Evolutionary conservation across 2,888 invertebrate species (phyloP), one percentile per base, ranked within the genome.

Genomic region (Leucozona laternaria): DNA sequence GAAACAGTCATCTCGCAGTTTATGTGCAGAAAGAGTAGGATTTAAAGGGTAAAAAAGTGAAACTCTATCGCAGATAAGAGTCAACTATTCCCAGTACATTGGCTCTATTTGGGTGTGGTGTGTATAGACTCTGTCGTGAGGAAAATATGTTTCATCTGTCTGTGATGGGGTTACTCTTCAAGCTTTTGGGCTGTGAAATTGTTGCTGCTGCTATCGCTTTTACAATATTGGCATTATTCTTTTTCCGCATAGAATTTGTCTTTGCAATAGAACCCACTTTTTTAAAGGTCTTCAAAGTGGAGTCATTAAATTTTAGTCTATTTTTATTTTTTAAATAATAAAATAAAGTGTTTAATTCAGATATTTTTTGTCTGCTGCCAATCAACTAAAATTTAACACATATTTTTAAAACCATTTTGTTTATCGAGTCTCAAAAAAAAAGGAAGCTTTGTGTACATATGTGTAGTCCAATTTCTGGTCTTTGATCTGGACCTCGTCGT

Each of bases 1-100:
- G 48, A 77, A 62, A 37, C 60, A 68, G 68, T 78, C 62, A 60
- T 73, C 68, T 57, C 55, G 8, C 25, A 81, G 81, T 85, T 77
- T 77, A 48, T 57, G 48, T 25, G 57, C 62, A 62, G 15, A 48
- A 62, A 40, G 57, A 70, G 72, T 40, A 62, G 45, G 57, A 70
- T 76, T 40, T n/a, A 11, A 55, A 10, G 31, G 13, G 37, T 4
- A 28, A 60, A 13, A 68, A 53, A 68, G 40, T 11, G 20, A 40
- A 62, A 70, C 13, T 55, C 25, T 34, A 43, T 40, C 22, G 37
- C 58, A 60, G 71, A 81, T 75, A 70, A 72, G 72, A 64, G 70
- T 8, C 50, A 77, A 81, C 81, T 85, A 81, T 73, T 77, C 57
- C 48, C 73, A 66, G 77, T 73, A 78, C 85, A 77, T 81, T 85